Evolutionary conservation across 2,888 invertebrate species (phyloP).

Genomic region (Anorthoa munda): DNA sequence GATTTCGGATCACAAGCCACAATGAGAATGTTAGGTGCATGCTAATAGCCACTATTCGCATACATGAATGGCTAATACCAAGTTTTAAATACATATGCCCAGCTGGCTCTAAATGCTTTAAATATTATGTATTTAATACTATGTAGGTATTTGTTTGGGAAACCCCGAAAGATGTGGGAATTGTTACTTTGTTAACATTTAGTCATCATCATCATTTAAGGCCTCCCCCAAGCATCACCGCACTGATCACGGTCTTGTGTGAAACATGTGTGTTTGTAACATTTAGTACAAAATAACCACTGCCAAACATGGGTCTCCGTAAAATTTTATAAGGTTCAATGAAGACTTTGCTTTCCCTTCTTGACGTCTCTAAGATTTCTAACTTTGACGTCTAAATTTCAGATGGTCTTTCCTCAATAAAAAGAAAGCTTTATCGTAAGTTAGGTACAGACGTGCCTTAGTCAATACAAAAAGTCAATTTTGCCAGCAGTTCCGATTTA

Average conservation of each 20-base stretch:
- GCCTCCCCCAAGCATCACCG: no score
- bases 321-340: not conserved
- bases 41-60: constrained; percentile 83
- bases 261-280: no score
- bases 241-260: no score
- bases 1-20: constrained; percentile 86
- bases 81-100: constrained; percentile 71
- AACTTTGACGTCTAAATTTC: not conserved
- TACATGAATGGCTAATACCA: constrained; percentile 82
- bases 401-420: not conserved
- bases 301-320: no score
- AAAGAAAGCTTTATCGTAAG: not conserved
- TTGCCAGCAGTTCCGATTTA: not conserved
- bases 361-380: no score
- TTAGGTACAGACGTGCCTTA: not conserved
- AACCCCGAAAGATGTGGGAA: constrained; percentile 65
- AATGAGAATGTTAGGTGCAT: constrained; percentile 84
- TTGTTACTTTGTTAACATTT: constrained; percentile 2
- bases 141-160: constrained; percentile 63
- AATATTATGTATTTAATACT: constrained; percentile 65
- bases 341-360: no score
- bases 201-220: no score
- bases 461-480: not conserved
- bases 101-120: constrained; percentile 68
- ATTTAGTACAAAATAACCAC: not conserved